phyloP scores from a whole-genome alignment of 2,113 vertebrate species.

The Cochlearius cochlearius region DNA sequence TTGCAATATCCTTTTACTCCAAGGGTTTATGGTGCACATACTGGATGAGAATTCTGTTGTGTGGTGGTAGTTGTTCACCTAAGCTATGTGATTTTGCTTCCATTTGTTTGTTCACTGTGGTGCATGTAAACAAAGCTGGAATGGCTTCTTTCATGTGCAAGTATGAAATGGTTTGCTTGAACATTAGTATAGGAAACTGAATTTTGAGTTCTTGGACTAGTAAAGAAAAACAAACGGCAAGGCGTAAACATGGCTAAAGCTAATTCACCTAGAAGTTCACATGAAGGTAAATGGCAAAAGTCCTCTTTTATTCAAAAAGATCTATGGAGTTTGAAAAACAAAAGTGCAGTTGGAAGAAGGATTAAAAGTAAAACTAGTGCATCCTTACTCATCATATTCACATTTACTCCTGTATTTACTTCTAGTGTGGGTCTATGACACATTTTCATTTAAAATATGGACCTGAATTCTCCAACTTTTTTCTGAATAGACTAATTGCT shows the following conservation, averaged over 20 bases:
- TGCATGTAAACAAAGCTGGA: neutral
- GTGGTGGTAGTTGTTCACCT: neutral
- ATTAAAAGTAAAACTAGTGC: neutral
- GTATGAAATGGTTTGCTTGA: neutral
- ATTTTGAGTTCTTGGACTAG: neutral
- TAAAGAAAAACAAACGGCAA: neutral
- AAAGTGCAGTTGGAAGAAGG: neutral
- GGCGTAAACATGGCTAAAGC: neutral
- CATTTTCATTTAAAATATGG: neutral
- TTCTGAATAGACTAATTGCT: neutral
- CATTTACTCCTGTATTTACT: neutral
- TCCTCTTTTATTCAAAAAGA: neutral
- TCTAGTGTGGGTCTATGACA: neutral
- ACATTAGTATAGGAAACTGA: neutral
- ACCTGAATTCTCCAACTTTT: neutral
- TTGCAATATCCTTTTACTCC: neutral
- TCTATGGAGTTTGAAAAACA: neutral
- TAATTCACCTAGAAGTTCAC: neutral
- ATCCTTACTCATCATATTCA: neutral
- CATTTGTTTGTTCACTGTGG: neutral
- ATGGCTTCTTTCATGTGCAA: neutral
- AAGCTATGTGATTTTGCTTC: neutral
- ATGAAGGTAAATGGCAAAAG: neutral
- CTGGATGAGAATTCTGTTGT: neutral
- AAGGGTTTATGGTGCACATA: neutral